A percentile compares a stretch with the other conserved stretches of the same genome.
These are phyloP conservation scores for Myripristis murdjan DNA, from an alignment of 2,797 vertebrate species.

Conservation along the genomic window DNA sequence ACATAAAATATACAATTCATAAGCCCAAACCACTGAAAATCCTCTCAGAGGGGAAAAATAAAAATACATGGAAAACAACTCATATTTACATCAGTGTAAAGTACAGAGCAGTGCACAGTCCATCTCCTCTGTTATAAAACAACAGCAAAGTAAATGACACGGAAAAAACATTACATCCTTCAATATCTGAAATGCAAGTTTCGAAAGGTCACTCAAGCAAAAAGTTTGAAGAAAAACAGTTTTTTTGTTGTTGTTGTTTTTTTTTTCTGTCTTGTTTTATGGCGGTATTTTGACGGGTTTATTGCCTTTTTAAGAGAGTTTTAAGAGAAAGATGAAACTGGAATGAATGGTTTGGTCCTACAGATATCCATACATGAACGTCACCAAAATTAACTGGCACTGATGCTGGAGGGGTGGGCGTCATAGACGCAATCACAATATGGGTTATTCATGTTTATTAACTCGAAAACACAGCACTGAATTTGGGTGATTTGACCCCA, in stretches of 20 bases:
- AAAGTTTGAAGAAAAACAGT: background rate
- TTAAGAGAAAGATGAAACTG: too few species aligned
- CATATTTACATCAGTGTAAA: constrained; percentile 63
- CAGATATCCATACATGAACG: background rate
- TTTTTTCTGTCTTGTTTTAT: background rate
- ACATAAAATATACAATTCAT: constrained; percentile 40
- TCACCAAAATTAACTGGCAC: background rate
- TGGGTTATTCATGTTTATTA: too few species aligned
- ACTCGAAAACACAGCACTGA: too few species aligned
- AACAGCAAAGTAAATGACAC: constrained; percentile 36
- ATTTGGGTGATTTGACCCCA: too few species aligned
- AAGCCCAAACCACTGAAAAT: constrained; percentile 52
- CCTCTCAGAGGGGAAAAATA: constrained; percentile 48
- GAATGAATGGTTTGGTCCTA: too few species aligned
- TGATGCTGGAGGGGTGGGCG: background rate
- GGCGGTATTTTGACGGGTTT: background rate
- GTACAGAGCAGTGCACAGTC: constrained; percentile 37
- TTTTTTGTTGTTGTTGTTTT: too few species aligned
- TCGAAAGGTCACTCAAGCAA: constrained; percentile 29
- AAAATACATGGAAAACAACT: constrained; percentile 42
- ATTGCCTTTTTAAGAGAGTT: too few species aligned
- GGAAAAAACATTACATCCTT: constrained; percentile 19
- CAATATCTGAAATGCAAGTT: constrained; percentile 6
- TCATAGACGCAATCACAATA: background rate
- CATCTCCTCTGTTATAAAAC: constrained; percentile 48